Evolutionary conservation across 1,140 invertebrate species (phyloP).

Genomic region (Drosophila tani): DNA sequence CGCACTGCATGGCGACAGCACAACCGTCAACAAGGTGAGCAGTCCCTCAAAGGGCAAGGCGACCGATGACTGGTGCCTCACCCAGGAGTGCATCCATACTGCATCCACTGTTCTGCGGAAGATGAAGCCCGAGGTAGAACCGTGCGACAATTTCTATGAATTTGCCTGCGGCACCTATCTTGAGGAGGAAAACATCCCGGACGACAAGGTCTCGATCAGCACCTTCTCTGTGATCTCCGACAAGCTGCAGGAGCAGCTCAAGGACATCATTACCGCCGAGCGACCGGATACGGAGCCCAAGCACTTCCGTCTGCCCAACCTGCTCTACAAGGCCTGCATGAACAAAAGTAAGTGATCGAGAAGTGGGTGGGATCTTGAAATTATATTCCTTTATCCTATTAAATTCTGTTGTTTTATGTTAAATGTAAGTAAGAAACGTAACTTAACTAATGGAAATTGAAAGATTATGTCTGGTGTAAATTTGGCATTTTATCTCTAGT

Average conservation of each 20-base stretch:
- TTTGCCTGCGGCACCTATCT: slow-evolving; percentile 93
- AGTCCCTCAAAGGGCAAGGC: slow-evolving; percentile 35
- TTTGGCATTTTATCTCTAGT: too few relatives aligned
- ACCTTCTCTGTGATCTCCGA: slow-evolving; percentile 93
- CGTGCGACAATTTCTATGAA: slow-evolving; percentile 95
- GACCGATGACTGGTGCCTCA: slow-evolving; percentile 86
- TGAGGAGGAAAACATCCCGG: slow-evolving; percentile 90
- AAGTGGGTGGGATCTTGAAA: too few relatives aligned
- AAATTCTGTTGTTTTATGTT: too few relatives aligned
- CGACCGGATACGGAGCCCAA: slow-evolving; percentile 88
- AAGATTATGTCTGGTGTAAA: too few relatives aligned
- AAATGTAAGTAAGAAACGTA: too few relatives aligned
- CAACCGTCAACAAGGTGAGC: slow-evolving; percentile 61
- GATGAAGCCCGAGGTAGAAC: slow-evolving; percentile 91
- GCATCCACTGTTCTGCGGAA: slow-evolving; percentile 90
- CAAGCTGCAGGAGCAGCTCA: slow-evolving; percentile 91
- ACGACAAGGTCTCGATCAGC: slow-evolving; percentile 92
- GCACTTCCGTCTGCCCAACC: slow-evolving; percentile 91
- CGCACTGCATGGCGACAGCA: slow-evolving; percentile 57
- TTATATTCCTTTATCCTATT: too few relatives aligned
- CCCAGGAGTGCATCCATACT: slow-evolving; percentile 89
- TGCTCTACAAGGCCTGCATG: slow-evolving; percentile 93
- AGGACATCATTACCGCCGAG: slow-evolving; percentile 90
- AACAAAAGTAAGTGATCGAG: slow-evolving; percentile 90
- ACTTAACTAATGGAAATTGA: too few relatives aligned